phyloP scores from a whole-genome alignment of 2,797 vertebrate species.

The Eremophila alpestris region DNA sequence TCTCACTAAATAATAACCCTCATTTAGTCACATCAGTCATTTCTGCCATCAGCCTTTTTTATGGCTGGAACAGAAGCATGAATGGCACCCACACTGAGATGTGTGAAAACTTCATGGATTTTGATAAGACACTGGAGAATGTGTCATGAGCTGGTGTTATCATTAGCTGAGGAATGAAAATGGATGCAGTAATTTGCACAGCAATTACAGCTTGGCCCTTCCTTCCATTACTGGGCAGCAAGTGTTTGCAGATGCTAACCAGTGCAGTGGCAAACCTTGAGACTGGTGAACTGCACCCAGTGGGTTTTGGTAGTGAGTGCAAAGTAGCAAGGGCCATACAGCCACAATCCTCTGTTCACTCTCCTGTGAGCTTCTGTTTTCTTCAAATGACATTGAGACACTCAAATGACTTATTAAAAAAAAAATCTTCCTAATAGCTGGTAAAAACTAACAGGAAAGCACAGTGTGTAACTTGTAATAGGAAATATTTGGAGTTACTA shows the following conservation, averaged over 20 bases:
- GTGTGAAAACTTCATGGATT: background rate
- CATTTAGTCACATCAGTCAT: background rate
- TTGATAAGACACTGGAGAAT: background rate
- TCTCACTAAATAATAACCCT: background rate
- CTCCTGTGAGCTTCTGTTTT: background rate
- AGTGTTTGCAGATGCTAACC: background rate
- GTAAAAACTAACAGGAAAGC: background rate
- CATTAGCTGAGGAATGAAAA: background rate
- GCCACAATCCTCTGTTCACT: background rate
- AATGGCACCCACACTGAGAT: background rate
- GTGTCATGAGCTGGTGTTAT: background rate
- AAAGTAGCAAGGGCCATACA: background rate
- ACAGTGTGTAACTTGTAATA: background rate
- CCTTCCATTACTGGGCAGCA: background rate
- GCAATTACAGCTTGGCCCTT: background rate
- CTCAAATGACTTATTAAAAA: background rate
- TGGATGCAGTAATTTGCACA: background rate
- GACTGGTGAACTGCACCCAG: background rate
- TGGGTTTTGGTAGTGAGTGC: background rate
- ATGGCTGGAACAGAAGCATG: background rate
- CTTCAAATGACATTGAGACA: background rate
- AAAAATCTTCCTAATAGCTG: background rate
- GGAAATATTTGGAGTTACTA: background rate
- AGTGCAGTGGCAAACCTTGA: background rate
- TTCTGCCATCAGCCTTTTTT: background rate